These are phyloP conservation scores for Adoxophyes honmai DNA, from an alignment of 1,140 invertebrate genomes.

Conservation along the genomic window DNA sequence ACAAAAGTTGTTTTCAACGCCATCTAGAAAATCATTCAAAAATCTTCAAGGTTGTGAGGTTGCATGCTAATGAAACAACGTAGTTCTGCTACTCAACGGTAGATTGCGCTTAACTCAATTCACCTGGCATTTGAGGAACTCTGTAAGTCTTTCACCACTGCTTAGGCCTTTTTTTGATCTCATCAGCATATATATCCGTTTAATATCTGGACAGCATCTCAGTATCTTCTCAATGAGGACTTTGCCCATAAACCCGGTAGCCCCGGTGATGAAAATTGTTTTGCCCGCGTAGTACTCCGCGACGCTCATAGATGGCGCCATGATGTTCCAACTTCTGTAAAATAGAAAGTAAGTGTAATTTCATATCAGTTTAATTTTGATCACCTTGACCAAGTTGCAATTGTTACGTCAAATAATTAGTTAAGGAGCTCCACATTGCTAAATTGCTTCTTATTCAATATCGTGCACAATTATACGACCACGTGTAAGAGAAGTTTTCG, in stretches of 20 bases:
- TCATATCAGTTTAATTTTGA: no score
- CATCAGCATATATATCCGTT: slow-evolving; percentile 88
- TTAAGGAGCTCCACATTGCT: no score
- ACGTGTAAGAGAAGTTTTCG: no score
- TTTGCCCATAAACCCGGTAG: slow-evolving; percentile 92
- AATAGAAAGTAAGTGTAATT: no score
- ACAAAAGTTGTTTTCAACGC: background rate
- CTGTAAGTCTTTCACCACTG: slow-evolving; percentile 81
- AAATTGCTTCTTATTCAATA: no score
- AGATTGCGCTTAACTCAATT: slow-evolving; percentile 30
- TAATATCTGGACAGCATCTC: slow-evolving; percentile 83
- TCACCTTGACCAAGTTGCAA: no score
- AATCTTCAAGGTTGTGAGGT: no score
- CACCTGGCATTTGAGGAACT: slow-evolving; percentile 79
- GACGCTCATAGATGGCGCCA: slow-evolving; percentile 54
- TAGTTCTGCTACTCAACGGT: slow-evolving; percentile 17
- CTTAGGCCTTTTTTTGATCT: slow-evolving; percentile 87
- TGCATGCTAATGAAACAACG: no score
- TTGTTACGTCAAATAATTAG: no score
- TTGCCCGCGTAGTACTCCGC: slow-evolving; percentile 59
- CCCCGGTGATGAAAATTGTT: slow-evolving; percentile 61
- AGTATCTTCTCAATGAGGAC: slow-evolving; percentile 93
- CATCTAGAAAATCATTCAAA: no score
- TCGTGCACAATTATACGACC: no score
- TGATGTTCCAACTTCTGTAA: slow-evolving; percentile 22